Evolutionary conservation across 37 sponge, comb jelly and placozoan species (phyloP), one percentile per base, ranked within the genome.

Genomic region (Diacarnus erythraeanus): DNA sequence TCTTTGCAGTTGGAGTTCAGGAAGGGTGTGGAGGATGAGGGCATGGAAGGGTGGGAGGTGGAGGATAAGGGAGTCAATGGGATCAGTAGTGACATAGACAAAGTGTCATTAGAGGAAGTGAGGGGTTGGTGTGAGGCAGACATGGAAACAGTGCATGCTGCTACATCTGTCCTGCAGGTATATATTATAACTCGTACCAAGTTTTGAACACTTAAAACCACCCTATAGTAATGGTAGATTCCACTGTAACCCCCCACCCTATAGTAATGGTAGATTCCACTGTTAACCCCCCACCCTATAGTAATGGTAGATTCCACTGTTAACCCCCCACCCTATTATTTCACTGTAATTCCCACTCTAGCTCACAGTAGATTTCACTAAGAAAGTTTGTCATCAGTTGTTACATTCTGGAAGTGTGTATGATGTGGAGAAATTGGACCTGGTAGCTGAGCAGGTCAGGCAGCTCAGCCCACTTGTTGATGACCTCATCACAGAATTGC

Each of bases 401-500:
- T 44, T 85, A 20, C 36, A 35, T 25, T 42, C 42, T 64, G 79
- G 72, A 27, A 38, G 43, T 57, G 41, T 35, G 8, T 26, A 12
- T 22, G 61, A 27, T 38, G 43, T 85, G 25, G 56, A 40, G 31
- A 72, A 85, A 34, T 17, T 85, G 72, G 85, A 85, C 33, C 41
- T 5, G n/a, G 64, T 59, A 44, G 72, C 29, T 2, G 79, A 58
- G 23, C 18, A 27, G 9, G 51, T 71, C 0, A 3, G 61, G 66
- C 47, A 36, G 30, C 72, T 85, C 38, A 85, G 85, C 56, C 85
- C 85, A 31, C 47, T 71, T 12, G 74, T 71, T 27, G 85, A 85
- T 41, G 85, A 85, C 26, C 61, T 85, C 17, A 79, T 58, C 4
- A 23, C 25, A 4, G 72, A 85, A 15, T 35, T 85, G 25, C 57